Evolutionary conservation across 64 coral and sea anemone genomes (phyloP).

Genomic region (Orbicella faveolata): DNA sequence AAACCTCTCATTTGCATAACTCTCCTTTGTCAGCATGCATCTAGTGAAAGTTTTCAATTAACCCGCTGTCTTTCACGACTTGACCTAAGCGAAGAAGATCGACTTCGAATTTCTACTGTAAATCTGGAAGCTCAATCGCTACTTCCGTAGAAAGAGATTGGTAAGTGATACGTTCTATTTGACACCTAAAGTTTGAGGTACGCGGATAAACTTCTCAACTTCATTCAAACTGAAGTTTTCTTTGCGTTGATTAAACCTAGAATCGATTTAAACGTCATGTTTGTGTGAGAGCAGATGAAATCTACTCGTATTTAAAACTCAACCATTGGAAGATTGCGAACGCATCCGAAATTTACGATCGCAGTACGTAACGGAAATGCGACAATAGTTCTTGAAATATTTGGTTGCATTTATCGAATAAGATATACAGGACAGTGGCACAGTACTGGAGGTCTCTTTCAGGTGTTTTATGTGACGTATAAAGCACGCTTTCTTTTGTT

Average conservation of each 20-base stretch:
- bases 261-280: background rate
- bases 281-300: background rate
- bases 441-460: background rate
- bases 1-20: conserved; percentile 31
- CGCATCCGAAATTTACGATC: background rate
- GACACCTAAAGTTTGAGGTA: background rate
- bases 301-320: background rate
- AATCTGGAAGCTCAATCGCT: background rate
- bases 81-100: conserved; percentile 4
- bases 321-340: background rate
- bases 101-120: background rate
- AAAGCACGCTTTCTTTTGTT: conserved; percentile 23
- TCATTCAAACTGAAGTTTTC: background rate
- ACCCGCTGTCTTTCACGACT: background rate
- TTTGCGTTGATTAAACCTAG: background rate
- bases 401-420: conserved; percentile 2
- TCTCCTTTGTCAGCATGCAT: conserved; percentile 21
- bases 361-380: background rate
- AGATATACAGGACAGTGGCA: background rate
- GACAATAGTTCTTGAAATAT: background rate
- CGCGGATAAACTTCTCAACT: conserved; percentile 27
- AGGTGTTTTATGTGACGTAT: conserved; percentile 16
- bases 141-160: background rate
- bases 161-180: background rate
- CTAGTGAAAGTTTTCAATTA: background rate